Evolutionary conservation across 2,113 vertebrate genomes (phyloP).

Genomic region (Eretmochelys imbricata): DNA sequence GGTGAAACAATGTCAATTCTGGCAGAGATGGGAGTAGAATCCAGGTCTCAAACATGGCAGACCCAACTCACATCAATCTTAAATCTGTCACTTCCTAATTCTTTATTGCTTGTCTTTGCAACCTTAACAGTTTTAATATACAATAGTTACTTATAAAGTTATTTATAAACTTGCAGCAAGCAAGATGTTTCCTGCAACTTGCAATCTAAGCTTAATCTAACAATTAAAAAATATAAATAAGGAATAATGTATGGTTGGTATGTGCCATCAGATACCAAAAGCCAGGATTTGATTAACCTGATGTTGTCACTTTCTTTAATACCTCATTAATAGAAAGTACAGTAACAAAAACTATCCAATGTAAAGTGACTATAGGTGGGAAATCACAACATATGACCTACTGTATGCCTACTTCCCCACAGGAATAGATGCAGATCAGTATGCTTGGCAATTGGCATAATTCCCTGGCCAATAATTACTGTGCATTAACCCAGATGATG

Average conservation of each 20-base stretch:
- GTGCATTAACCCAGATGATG: constrained; percentile 17
- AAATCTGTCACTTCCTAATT: background rate
- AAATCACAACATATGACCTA: constrained; percentile 59
- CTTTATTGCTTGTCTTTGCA: background rate
- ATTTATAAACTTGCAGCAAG: background rate
- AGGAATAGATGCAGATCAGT: constrained; percentile 53
- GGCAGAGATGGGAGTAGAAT: background rate
- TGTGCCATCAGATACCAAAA: background rate
- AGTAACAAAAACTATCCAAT: constrained; percentile 32
- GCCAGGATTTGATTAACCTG: constrained; percentile 25
- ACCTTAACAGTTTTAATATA: background rate
- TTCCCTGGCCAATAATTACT: background rate
- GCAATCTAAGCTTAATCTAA: background rate
- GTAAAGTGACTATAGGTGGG: constrained; percentile 45
- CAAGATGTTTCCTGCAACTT: background rate
- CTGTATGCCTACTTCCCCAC: constrained; percentile 42
- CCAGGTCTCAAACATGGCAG: background rate
- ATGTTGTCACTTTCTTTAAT: constrained; percentile 54
- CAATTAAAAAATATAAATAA: too few species aligned
- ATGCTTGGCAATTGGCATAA: constrained; percentile 12
- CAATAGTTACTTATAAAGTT: background rate
- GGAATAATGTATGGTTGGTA: background rate
- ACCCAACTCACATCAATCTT: background rate
- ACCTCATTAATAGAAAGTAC: constrained; percentile 33
- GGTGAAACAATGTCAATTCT: background rate